Evolutionary conservation across 2,113 vertebrate genomes (phyloP).

Genomic region (Naja naja): DNA sequence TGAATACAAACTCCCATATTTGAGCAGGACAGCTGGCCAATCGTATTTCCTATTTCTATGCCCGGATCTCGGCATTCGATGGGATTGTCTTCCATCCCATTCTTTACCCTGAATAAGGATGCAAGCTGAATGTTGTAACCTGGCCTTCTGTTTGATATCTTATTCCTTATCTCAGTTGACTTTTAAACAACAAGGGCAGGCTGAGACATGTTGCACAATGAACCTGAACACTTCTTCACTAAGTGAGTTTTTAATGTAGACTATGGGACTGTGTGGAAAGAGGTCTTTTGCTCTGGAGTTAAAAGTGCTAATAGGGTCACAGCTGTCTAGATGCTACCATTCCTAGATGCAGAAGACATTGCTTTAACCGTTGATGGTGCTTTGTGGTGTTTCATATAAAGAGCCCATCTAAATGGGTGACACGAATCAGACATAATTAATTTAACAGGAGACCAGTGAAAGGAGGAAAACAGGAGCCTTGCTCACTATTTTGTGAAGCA

Average conservation of each 20-base stretch:
- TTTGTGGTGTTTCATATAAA: not conserved
- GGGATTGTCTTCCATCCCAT: not conserved
- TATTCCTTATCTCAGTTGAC: constrained; percentile 22
- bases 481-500: not conserved
- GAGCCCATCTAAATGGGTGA: not conserved
- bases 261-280: not conserved
- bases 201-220: constrained; percentile 49
- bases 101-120: not conserved
- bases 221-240: constrained; percentile 27
- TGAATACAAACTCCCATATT: not conserved
- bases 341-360: constrained; percentile 14
- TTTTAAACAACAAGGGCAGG: constrained; percentile 37
- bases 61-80: constrained; percentile 46
- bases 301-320: not conserved
- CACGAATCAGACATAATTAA: not conserved
- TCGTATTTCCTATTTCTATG: constrained; percentile 5
- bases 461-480: not conserved
- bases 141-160: constrained; percentile 32
- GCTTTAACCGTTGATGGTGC: not conserved
- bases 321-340: not conserved
- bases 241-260: constrained; percentile 7
- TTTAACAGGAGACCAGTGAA: not conserved
- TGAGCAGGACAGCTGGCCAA: constrained; percentile 44
- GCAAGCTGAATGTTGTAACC: not conserved
- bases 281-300: accelerated